Conservation (phyloP, 2,113 vertebrate species). For the Symphodus melops region DNA sequence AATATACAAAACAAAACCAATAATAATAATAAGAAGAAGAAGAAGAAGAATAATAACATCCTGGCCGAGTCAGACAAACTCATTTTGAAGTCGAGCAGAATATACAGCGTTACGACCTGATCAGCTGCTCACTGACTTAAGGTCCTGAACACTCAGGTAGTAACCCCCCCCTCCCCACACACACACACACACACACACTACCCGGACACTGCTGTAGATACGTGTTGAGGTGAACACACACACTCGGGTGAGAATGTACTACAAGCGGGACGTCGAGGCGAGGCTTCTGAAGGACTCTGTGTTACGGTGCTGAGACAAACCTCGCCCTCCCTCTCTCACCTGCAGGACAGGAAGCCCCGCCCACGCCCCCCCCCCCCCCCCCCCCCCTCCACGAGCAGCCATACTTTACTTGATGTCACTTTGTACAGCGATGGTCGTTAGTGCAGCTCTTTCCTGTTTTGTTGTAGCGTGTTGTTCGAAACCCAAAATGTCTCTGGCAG, state of each 20-base stretch:
- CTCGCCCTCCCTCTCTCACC: conserved; percentile 20
- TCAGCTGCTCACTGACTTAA: not conserved
- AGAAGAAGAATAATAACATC: too few species aligned
- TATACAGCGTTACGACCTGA: too few species aligned
- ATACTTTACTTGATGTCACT: conserved; percentile 62
- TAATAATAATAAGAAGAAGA: too few species aligned
- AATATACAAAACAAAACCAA: too few species aligned
- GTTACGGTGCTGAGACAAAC: not conserved
- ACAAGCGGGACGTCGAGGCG: conserved; percentile 3
- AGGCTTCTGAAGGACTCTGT: not conserved
- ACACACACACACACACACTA: too few species aligned
- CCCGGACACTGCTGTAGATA: not conserved
- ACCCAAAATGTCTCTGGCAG: not conserved
- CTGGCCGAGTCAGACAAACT: too few species aligned
- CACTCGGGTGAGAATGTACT: conserved; percentile 39
- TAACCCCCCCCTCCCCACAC: not conserved
- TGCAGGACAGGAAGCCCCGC: conserved; percentile 45
- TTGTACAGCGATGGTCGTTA: conserved; percentile 21
- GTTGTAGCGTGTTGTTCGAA: conserved; percentile 21
- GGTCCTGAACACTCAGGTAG: conserved; percentile 9
- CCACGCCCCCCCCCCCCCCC: conserved; percentile 1
- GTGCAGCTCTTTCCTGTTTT: conserved; percentile 1
- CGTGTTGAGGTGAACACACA: not conserved
- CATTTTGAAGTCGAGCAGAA: too few species aligned
- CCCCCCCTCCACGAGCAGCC: conserved; percentile 40